These are phyloP conservation scores for Drosophila stalkeri DNA, from an alignment of 2,888 invertebrate genomes.

Conservation along the genomic window DNA sequence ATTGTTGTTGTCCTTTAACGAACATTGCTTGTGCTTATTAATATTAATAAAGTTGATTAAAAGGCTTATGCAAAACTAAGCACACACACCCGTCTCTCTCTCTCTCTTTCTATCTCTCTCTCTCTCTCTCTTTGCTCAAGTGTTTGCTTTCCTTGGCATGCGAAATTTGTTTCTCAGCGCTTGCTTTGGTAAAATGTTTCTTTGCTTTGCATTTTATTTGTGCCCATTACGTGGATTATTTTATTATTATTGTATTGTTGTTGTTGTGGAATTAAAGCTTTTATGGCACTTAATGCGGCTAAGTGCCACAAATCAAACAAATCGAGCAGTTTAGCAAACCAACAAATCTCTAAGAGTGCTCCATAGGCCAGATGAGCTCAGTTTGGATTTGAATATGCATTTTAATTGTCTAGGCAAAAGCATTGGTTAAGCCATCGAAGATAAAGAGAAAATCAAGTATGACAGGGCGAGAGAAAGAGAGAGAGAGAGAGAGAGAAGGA, in stretches of 20 bases:
- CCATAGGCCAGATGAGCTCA: background rate
- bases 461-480: background rate
- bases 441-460: background rate
- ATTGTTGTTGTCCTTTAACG: slow-evolving; percentile 46
- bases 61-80: slow-evolving; percentile 73
- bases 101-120: no score
- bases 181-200: background rate
- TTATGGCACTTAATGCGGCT: slow-evolving; percentile 40
- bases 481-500: background rate
- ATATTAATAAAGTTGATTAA: slow-evolving; percentile 80
- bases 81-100: slow-evolving; percentile 17
- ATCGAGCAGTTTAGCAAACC: slow-evolving; percentile 21
- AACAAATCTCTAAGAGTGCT: background rate
- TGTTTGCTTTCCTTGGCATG: slow-evolving; percentile 36
- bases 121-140: slow-evolving; percentile 6
- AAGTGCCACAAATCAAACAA: slow-evolving; percentile 38
- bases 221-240: slow-evolving; percentile 42
- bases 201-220: slow-evolving; percentile 27
- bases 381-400: slow-evolving; percentile 5
- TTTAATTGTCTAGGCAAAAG: slow-evolving; percentile 5
- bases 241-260: slow-evolving; percentile 28
- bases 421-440: background rate
- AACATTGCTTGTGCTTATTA: slow-evolving; percentile 59
- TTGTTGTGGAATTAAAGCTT: slow-evolving; percentile 27
- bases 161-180: slow-evolving; percentile 36